These are phyloP conservation scores for Diaperis boleti DNA, from an alignment of 2,888 invertebrate genomes.

Conservation along the genomic window DNA sequence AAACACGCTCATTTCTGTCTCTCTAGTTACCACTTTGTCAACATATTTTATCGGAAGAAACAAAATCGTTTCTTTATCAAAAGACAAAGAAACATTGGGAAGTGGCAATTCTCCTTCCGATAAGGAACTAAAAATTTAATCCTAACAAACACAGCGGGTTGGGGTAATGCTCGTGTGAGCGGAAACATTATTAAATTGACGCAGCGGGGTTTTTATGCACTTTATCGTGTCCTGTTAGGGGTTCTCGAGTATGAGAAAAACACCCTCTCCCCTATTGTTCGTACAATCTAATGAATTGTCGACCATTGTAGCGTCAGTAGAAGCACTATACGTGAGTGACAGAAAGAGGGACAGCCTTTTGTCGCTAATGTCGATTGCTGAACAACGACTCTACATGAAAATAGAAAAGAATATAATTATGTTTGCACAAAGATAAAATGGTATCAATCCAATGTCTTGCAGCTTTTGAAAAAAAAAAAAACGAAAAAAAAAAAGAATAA, in stretches of 20 bases:
- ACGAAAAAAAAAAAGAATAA: no score
- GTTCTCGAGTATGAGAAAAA: conserved; percentile 38
- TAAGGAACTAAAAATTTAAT: conserved; percentile 55
- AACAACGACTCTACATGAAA: background rate
- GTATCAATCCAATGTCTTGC: no score
- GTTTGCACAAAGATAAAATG: no score
- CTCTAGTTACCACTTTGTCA: conserved; percentile 10
- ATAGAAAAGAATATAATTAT: no score
- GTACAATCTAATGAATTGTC: conserved; percentile 59
- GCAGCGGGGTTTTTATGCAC: conserved; percentile 63
- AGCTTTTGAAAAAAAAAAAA: no score
- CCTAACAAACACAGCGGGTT: conserved; percentile 52
- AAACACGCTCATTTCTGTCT: no score
- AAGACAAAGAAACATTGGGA: conserved; percentile 37
- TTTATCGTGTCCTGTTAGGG: conserved; percentile 52
- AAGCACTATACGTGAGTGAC: conserved; percentile 51
- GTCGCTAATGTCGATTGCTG: conserved; percentile 35
- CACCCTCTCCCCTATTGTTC: conserved; percentile 52
- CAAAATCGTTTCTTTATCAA: conserved; percentile 13
- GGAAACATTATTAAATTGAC: conserved; percentile 64
- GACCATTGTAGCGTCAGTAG: conserved; percentile 56
- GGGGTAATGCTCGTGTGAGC: conserved; percentile 56
- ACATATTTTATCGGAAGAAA: conserved; percentile 4
- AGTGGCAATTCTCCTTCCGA: conserved; percentile 50
- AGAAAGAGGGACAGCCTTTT: conserved; percentile 46